Conservation (phyloP, 64 coral and sea anemone genomes). For the Orbicella faveolata region DNA sequence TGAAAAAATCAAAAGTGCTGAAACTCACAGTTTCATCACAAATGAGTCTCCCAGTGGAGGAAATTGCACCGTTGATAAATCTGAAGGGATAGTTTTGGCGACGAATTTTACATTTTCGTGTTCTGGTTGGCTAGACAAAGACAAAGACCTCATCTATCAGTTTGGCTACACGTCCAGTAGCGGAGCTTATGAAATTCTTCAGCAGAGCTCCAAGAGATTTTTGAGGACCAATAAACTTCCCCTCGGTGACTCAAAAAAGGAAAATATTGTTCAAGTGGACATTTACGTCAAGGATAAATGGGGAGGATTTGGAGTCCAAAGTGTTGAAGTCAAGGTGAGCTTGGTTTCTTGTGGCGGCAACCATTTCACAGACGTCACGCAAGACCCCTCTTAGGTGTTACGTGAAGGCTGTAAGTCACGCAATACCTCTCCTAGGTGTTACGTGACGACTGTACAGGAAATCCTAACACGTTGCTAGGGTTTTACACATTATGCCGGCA, state of each 20-base stretch:
- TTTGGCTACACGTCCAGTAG: conserved; percentile 24
- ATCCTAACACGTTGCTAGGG: no score
- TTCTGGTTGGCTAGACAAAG: conserved; percentile 47
- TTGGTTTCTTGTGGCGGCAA: neutral
- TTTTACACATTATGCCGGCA: no score
- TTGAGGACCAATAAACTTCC: conserved; percentile 38
- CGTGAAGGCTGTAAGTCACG: no score
- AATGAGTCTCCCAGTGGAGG: conserved; percentile 50
- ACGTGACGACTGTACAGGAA: no score
- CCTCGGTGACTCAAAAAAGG: conserved; percentile 21
- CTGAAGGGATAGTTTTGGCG: conserved; percentile 23
- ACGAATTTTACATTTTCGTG: conserved; percentile 63
- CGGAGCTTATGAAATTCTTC: conserved; percentile 40
- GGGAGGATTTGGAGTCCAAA: conserved; percentile 21
- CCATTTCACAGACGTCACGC: no score
- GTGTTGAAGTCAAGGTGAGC: conserved; percentile 48
- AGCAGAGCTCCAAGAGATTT: neutral
- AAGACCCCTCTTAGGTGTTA: no score
- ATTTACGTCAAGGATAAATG: conserved; percentile 36
- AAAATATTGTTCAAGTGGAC: conserved; percentile 25
- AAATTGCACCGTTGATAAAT: conserved; percentile 37
- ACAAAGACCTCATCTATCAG: conserved; percentile 1
- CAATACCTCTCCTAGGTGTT: no score
- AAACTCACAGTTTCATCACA: conserved; percentile 18
- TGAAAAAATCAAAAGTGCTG: neutral